Evolutionary conservation across 2,888 invertebrate genomes (phyloP).

Genomic region (Acleris cristana): DNA sequence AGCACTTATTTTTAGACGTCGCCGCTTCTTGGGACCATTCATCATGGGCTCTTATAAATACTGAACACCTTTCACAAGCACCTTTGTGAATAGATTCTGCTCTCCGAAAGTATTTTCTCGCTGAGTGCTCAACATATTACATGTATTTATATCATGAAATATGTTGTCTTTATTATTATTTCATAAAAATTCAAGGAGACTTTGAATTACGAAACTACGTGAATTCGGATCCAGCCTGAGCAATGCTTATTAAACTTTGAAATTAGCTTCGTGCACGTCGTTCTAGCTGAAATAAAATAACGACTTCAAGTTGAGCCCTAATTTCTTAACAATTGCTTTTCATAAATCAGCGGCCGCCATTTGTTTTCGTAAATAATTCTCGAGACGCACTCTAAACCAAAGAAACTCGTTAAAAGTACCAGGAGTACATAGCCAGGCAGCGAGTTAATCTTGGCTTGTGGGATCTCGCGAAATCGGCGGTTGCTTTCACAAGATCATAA

Average conservation of each 20-base stretch:
- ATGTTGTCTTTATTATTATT: constrained; percentile 3
- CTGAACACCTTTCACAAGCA: constrained; percentile 14
- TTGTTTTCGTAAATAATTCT: constrained; percentile 32
- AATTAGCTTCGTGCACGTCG: constrained; percentile 22
- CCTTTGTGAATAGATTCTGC: constrained; percentile 1
- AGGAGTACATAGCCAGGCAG: constrained; percentile 24
- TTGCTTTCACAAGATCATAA: too few relatives aligned
- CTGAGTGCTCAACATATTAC: background rate
- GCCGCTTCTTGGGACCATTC: constrained; percentile 13
- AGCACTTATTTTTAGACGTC: constrained; percentile 17
- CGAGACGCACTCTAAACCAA: constrained; percentile 29
- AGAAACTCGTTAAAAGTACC: constrained; percentile 37
- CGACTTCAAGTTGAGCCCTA: constrained; percentile 20
- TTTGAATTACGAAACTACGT: constrained; percentile 1
- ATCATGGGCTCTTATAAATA: constrained; percentile 22
- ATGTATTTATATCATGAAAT: background rate
- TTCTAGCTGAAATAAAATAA: constrained; percentile 24
- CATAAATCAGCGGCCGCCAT: constrained; percentile 28
- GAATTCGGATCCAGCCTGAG: background rate
- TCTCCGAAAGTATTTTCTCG: background rate
- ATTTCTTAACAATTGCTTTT: constrained; percentile 32
- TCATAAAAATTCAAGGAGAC: background rate
- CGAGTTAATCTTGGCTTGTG: constrained; percentile 29
- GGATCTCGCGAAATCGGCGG: constrained; percentile 6
- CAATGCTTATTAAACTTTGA: constrained; percentile 11